Conservation (phyloP, 2,113 vertebrate genomes). For the Ailuropoda melanoleuca region DNA sequence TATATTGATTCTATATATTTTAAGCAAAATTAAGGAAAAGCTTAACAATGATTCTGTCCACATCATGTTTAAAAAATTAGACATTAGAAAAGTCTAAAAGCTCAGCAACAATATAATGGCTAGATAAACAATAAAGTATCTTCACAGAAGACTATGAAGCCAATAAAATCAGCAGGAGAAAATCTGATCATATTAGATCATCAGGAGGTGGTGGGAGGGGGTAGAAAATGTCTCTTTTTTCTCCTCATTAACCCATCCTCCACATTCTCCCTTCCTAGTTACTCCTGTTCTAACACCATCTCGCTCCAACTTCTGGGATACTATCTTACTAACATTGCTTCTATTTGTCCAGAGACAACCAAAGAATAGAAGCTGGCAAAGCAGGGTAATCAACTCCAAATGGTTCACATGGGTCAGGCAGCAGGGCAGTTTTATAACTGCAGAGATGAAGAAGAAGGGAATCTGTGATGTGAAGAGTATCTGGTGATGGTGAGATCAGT, state of each 20-base stretch:
- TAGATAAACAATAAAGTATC: not conserved
- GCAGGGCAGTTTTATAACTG: not conserved
- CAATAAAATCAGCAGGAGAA: not conserved
- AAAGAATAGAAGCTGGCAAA: not conserved
- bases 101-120: not conserved
- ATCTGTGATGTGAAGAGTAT: not conserved
- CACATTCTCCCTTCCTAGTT: not conserved
- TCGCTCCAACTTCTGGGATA: not conserved
- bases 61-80: not conserved
- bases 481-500: not conserved
- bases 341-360: not conserved
- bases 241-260: not conserved
- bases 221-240: not conserved
- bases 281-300: not conserved
- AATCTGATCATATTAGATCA: not conserved
- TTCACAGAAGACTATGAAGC: not conserved
- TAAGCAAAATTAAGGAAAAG: not conserved
- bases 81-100: not conserved
- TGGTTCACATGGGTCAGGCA: not conserved
- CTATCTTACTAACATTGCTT: not conserved
- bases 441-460: not conserved
- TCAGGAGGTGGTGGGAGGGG: not conserved
- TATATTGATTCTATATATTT: not conserved
- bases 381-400: not conserved
- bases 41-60: not conserved